Conservation (phyloP, 2,888 invertebrate species). For the Hirtodrosophila duncani region DNA sequence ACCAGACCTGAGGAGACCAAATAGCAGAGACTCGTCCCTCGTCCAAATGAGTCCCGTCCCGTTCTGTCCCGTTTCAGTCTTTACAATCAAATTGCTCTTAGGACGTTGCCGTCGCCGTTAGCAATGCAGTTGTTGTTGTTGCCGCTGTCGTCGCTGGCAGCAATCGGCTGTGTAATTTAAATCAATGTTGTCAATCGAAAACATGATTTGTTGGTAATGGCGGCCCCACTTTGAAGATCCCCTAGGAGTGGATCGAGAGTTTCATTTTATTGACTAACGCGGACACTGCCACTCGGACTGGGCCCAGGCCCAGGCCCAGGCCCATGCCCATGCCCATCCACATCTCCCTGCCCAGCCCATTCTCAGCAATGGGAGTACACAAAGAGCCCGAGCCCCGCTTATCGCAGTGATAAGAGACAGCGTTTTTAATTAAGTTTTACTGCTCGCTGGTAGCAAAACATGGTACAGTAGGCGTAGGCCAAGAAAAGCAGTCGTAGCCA, state of each 20-base stretch:
- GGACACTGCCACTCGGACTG: constrained; percentile 12
- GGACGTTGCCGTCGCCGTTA: constrained; percentile 40
- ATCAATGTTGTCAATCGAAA: constrained; percentile 77
- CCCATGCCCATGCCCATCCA: constrained; percentile 6
- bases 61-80: too few species aligned
- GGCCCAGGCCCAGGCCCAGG: constrained; percentile 8
- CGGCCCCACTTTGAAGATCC: constrained; percentile 66
- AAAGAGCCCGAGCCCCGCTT: constrained; percentile 41
- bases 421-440: constrained; percentile 71
- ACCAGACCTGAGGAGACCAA: background rate
- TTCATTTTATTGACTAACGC: constrained; percentile 35
- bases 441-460: constrained; percentile 32
- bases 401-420: constrained; percentile 64
- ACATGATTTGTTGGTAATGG: constrained; percentile 74
- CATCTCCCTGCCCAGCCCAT: background rate
- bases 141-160: constrained; percentile 48
- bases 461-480: constrained; percentile 56
- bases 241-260: constrained; percentile 21
- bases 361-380: background rate
- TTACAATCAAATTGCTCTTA: constrained; percentile 53
- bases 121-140: constrained; percentile 41
- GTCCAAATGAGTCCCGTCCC: too few species aligned
- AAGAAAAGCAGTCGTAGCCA: too few species aligned
- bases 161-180: constrained; percentile 74
- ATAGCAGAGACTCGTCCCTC: too few species aligned